phyloP scores from a whole-genome alignment of 2,888 invertebrate species.

The Orthonychiurus folsomi region DNA sequence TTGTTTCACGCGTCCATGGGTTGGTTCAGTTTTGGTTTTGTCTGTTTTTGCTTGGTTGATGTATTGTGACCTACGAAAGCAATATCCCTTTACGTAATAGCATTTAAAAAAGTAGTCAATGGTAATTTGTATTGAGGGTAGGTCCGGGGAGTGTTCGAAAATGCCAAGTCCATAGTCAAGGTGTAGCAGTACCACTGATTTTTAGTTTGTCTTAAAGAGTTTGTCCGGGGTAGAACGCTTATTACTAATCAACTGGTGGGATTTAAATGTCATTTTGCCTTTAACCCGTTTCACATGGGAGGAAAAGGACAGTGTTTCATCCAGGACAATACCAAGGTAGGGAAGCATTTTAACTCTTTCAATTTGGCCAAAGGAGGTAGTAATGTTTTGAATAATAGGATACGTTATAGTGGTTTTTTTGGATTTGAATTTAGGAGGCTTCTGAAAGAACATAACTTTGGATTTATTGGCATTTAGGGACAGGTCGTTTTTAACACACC shows the following conservation, averaged over 20 bases:
- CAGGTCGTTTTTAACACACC: not conserved
- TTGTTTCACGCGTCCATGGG: not conserved
- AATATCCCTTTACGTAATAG: not conserved
- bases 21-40: not conserved
- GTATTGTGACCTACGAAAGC: not conserved
- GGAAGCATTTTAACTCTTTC: not conserved
- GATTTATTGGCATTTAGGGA: not conserved
- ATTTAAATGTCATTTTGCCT: not conserved
- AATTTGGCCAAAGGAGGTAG: not conserved
- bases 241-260: not conserved
- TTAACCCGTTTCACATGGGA: not conserved
- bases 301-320: not conserved
- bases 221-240: not conserved
- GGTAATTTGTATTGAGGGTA: not conserved
- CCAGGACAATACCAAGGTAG: not conserved
- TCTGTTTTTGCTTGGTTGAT: not conserved
- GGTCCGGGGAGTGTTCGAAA: not conserved
- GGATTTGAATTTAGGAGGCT: not conserved
- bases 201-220: not conserved
- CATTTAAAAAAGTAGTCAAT: not conserved
- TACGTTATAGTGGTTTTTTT: not conserved
- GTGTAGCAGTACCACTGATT: not conserved
- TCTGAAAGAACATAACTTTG: not conserved
- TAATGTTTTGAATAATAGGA: not conserved
- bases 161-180: not conserved